These are phyloP conservation scores for Atopsyche davidsoni DNA, from an alignment of 1,140 invertebrate species.

Conservation along the genomic window DNA sequence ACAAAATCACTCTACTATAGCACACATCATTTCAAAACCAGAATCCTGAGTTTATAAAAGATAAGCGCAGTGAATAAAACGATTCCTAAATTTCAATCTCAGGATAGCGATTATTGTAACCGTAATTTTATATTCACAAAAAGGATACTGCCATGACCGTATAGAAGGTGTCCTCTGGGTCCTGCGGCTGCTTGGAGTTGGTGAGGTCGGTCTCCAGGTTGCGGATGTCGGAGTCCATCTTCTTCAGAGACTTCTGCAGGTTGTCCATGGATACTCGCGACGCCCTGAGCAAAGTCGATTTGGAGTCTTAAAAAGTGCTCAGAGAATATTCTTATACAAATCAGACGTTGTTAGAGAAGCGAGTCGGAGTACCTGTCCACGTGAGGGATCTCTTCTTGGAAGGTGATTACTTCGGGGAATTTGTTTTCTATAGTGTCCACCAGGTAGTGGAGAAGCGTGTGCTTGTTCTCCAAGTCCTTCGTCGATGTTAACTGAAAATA, in stretches of 20 bases:
- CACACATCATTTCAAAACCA: too few species aligned
- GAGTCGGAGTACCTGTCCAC: conserved; percentile 57
- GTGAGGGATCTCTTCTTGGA: conserved; percentile 83
- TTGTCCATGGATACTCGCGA: conserved; percentile 80
- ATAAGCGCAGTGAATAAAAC: too few species aligned
- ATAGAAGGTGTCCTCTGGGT: conserved; percentile 73
- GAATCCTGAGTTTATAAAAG: too few species aligned
- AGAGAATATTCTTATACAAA: background rate
- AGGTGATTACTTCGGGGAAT: conserved; percentile 77
- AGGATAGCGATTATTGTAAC: too few species aligned
- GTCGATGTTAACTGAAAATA: conserved; percentile 76
- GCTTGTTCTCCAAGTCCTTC: conserved; percentile 89
- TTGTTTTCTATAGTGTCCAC: conserved; percentile 84
- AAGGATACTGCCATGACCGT: conserved; percentile 75
- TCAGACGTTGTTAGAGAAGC: background rate
- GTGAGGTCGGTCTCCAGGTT: conserved; percentile 84
- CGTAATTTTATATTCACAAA: too few species aligned
- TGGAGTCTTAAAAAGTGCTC: background rate
- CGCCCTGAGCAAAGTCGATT: conserved; percentile 47
- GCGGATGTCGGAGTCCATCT: conserved; percentile 81
- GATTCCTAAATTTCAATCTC: too few species aligned
- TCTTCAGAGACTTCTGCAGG: conserved; percentile 74
- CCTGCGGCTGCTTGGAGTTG: conserved; percentile 70
- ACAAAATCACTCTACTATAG: too few species aligned
- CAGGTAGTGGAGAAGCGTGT: conserved; percentile 89